Conservation (phyloP, 2,113 vertebrate species). For the Ciconia boyciana region DNA sequence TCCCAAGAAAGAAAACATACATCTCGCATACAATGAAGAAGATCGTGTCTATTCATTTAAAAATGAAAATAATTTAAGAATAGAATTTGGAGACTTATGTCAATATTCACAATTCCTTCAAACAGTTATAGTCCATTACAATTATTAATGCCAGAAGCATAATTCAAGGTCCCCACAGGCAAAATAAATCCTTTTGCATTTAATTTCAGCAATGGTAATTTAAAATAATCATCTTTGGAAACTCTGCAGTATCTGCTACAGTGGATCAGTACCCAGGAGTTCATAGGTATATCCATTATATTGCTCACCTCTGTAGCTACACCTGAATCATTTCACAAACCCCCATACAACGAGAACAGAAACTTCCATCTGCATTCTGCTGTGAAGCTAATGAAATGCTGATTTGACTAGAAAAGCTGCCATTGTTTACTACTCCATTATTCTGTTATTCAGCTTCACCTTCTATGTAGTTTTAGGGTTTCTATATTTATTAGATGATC, state of each 20-base stretch:
- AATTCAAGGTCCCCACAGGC: conserved; percentile 46
- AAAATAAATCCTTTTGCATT: conserved; percentile 51
- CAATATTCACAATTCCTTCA: conserved; percentile 54
- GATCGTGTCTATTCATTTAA: not conserved
- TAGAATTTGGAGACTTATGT: conserved; percentile 49
- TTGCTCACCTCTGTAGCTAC: conserved; percentile 63
- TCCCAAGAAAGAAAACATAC: conserved; percentile 38
- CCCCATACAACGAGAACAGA: conserved; percentile 46
- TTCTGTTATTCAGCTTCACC: conserved; percentile 43
- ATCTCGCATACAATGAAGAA: conserved; percentile 41
- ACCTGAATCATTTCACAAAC: conserved; percentile 52
- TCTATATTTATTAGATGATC: conserved; percentile 21
- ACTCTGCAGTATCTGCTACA: conserved; percentile 8
- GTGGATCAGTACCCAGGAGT: conserved; percentile 28
- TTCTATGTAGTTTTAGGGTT: conserved; percentile 15
- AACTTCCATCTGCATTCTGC: conserved; percentile 65
- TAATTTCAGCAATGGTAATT: conserved; percentile 46
- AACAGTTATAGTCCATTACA: conserved; percentile 31
- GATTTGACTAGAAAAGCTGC: conserved; percentile 60
- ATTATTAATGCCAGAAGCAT: conserved; percentile 19
- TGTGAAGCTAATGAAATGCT: conserved; percentile 57
- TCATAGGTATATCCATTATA: conserved; percentile 49
- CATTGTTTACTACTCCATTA: conserved; percentile 64
- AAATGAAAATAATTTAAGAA: conserved; percentile 31
- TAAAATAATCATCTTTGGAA: conserved; percentile 54